Evolutionary conservation across 2,888 invertebrate species (phyloP), one percentile per base, ranked within the genome.

Genomic region (Amiota communis): DNA sequence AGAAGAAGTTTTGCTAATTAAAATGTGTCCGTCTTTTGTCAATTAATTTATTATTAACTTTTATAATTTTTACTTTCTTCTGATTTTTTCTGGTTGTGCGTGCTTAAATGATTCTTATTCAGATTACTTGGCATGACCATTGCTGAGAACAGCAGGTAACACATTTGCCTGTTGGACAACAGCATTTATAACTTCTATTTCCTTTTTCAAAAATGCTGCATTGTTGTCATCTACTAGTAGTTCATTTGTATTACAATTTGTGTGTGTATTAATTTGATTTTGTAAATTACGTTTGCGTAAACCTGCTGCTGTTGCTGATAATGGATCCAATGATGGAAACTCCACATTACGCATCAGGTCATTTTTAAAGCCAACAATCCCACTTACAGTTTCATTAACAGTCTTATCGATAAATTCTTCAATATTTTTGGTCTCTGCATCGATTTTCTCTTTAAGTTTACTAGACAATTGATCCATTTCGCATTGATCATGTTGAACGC

Each of bases 361-460:
- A 73, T 89, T 89, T 74, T 89, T 90, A 75, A 90, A 87, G 77
- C 88, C 90, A 72, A 89, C 90, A 79, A 90, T 90, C 77, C 90
- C 90, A 74, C 87, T 88, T 59, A 90, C 90, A 76, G 90, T 89
- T 72, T 89, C 88, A 63, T 86, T 87, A 71, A 89, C 89, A 85
- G 90, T 90, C 87, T 90, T 90, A 87, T 90, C 90, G 80, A 90
- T 88, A 83, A 90, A 90, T 74, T 89, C 90, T 82, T 90, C 90
- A 84, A 90, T 90, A 79, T 89, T 90, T 77, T 88, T 87, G 71
- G 90, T 88, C 79, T 90, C 90, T 59, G 88, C 87, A 75, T 88
- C 90, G 73, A 90, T 86, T 76, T 90, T 90, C 75, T 89, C 88
- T 80, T 88, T 89, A 8, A 90, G 76, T 72, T 89, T 89, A 78